Percentiles rank a stretch among this genome's conserved stretches.
phyloP scores from a whole-genome alignment of 2,113 vertebrate species.

The Pardalotus punctatus region DNA sequence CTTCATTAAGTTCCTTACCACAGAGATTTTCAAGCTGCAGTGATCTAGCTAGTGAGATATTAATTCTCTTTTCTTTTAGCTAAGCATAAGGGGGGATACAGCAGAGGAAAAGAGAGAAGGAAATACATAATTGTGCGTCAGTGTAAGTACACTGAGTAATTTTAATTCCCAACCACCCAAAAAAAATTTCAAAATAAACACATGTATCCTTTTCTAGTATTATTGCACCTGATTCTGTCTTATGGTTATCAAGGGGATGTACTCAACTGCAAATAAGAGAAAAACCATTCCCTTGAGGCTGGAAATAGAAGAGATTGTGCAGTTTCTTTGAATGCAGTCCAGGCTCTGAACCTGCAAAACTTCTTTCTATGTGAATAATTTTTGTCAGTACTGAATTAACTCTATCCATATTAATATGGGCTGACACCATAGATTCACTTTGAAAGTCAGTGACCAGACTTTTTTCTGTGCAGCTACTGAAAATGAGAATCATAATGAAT shows the following conservation, averaged over 20 bases:
- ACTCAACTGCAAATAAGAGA: background rate
- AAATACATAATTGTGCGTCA: background rate
- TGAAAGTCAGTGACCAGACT: background rate
- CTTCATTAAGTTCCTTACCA: background rate
- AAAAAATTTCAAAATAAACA: background rate
- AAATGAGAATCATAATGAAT: background rate
- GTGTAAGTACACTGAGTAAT: background rate
- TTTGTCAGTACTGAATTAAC: background rate
- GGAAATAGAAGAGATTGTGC: background rate
- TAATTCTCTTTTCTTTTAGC: background rate
- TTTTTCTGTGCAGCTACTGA: background rate
- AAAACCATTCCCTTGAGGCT: background rate
- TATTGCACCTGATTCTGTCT: background rate
- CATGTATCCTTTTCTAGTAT: background rate
- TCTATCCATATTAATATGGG: background rate
- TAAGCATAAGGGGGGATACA: background rate
- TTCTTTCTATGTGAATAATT: background rate
- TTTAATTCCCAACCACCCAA: rapidly evolving
- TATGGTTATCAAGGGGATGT: background rate
- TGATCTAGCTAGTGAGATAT: background rate
- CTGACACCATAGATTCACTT: background rate
- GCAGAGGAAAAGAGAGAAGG: background rate
- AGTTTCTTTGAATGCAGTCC: background rate
- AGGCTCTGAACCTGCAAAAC: background rate
- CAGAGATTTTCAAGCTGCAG: background rate